phyloP scores from a whole-genome alignment of 2,888 invertebrate genomes.

The Thymelicus lineola region DNA sequence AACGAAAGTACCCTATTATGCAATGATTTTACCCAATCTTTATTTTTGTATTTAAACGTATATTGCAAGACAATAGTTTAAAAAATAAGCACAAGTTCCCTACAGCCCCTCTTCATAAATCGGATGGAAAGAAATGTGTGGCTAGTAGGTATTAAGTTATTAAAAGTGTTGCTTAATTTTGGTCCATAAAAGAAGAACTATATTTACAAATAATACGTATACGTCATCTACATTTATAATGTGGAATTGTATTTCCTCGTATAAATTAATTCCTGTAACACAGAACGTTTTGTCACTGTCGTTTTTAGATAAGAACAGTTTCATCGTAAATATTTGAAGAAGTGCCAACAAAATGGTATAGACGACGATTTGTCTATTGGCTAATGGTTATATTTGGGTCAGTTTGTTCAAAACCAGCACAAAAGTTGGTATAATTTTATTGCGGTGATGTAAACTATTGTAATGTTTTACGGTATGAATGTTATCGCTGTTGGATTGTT shows the following conservation, averaged over 20 bases:
- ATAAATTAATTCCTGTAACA: slow-evolving; percentile 26
- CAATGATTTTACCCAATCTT: too few species aligned
- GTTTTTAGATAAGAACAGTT: slow-evolving; percentile 42
- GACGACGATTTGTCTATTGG: slow-evolving; percentile 27
- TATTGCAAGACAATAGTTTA: too few species aligned
- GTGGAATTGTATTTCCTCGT: not conserved
- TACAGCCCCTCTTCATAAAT: not conserved
- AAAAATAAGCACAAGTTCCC: too few species aligned
- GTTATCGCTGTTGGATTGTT: slow-evolving; percentile 10
- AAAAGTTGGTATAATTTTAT: slow-evolving; percentile 12
- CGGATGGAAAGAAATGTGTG: not conserved
- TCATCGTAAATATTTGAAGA: slow-evolving; percentile 55
- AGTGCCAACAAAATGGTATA: slow-evolving; percentile 51
- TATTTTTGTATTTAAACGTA: too few species aligned
- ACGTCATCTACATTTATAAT: not conserved
- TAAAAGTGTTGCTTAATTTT: not conserved
- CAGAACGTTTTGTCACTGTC: slow-evolving; percentile 41
- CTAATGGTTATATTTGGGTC: slow-evolving; percentile 35
- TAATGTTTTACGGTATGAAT: slow-evolving; percentile 16
- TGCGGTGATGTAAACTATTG: slow-evolving; percentile 12
- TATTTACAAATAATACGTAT: not conserved
- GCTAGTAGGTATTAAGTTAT: not conserved
- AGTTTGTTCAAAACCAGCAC: slow-evolving; percentile 9
- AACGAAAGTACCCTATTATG: too few species aligned
- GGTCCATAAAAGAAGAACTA: too few species aligned